Evolutionary conservation across 2,888 invertebrate genomes (phyloP), one percentile per base, ranked within the genome.

Genomic region (Drosophila greeni): DNA sequence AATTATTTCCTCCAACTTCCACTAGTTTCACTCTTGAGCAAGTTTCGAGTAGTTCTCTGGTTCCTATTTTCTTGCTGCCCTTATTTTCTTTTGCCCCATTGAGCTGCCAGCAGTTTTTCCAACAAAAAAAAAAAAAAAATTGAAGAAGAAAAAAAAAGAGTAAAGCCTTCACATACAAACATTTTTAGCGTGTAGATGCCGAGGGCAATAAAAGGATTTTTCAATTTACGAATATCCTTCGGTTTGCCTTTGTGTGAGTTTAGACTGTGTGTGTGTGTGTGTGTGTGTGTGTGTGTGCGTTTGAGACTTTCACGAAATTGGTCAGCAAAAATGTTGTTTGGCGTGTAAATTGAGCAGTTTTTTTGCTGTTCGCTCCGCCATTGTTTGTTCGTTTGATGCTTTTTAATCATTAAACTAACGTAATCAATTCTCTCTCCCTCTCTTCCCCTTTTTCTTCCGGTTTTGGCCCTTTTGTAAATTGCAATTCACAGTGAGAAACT

Each of bases 401-500:
- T 60, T 74, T 72, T 53, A 67, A 66, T 59, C 66, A 70, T 48
- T 61, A 73, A 79, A 82, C 74, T 80, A 78, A 80, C 68, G 68
- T 70, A 74, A 77, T 81, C 66, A 77, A 80, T 70, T 80, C 66
- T 66, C 51, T 62, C 48, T 39, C 48, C 53, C 9, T 65, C 23
- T 45, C 12, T 23, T 9, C 45, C 5, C 26, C 24, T 45, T 9
- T 24, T 9, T 51, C 5, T 7, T 5, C 23, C 42, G 42, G 29
- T 11, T 4, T n/a, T 16, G 24, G n/a, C 14, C 53, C 24, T 20
- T 65, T 66, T 47, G 48, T 39, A 64, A 69, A 76, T 66, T 70
- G 72, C 76, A 76, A 79, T 74, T 58, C 69, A 58, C 61, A 77
- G 82, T 64, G 75, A 66, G 57, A 79, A 75, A 71, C 66, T 70